These are phyloP conservation scores for Fratercula arctica DNA, from an alignment of 2,797 vertebrate species.

Conservation along the genomic window DNA sequence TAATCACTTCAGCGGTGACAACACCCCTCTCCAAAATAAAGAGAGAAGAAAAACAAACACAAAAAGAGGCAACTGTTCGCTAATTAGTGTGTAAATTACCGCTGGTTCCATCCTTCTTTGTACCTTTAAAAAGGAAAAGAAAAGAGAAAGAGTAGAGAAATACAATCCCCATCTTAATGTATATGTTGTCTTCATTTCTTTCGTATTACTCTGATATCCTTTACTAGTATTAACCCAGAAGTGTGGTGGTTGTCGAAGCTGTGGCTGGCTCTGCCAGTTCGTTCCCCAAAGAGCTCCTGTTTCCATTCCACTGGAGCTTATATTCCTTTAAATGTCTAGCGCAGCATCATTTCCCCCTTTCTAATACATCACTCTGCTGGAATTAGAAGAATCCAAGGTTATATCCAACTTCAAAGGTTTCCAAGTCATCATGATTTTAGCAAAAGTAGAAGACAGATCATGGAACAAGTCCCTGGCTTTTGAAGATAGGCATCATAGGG, in stretches of 20 bases:
- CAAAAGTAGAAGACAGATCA: constrained; percentile 74
- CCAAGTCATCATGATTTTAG: constrained; percentile 79
- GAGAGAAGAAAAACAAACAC: constrained; percentile 73
- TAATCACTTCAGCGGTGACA: constrained; percentile 75
- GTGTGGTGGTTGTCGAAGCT: constrained; percentile 68
- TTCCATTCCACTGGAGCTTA: constrained; percentile 78
- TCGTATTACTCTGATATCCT: constrained; percentile 67
- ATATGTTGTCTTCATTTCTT: constrained; percentile 70
- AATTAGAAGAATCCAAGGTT: constrained; percentile 79
- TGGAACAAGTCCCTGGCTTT: constrained; percentile 74
- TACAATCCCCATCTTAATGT: constrained; percentile 66
- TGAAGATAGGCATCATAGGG: constrained; percentile 77
- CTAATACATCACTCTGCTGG: constrained; percentile 75
- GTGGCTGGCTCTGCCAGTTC: constrained; percentile 66
- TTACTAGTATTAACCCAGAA: constrained; percentile 56
- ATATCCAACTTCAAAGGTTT: constrained; percentile 79
- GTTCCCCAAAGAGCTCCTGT: constrained; percentile 77
- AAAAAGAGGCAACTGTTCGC: constrained; percentile 73
- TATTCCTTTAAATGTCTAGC: constrained; percentile 78
- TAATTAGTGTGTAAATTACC: constrained; percentile 79
- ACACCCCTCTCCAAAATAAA: constrained; percentile 61
- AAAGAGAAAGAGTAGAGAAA: constrained; percentile 59
- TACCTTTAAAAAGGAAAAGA: constrained; percentile 45
- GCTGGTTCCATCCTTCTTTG: constrained; percentile 74
- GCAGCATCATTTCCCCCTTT: constrained; percentile 70